Evolutionary conservation across 2,888 invertebrate genomes (phyloP).

Genomic region (Lamellibrachia columna): DNA sequence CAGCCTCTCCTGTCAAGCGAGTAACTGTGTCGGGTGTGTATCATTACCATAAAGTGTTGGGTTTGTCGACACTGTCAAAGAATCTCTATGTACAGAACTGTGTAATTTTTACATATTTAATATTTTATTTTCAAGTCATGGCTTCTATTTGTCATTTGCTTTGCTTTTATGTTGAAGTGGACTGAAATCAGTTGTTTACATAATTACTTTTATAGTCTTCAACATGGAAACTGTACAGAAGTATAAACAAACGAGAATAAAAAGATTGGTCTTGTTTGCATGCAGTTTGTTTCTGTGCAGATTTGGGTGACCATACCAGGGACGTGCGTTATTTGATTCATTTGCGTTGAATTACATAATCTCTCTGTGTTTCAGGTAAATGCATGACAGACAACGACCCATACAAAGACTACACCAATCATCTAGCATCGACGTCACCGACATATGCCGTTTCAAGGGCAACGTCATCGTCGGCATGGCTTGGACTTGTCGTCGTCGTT

Average conservation of each 20-base stretch:
- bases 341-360: not conserved
- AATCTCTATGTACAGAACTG: not conserved
- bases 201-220: too few species aligned
- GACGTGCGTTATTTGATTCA: not conserved
- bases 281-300: too few species aligned
- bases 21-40: not conserved
- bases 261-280: too few species aligned
- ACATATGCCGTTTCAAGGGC: not conserved
- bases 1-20: not conserved
- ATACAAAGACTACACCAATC: not conserved
- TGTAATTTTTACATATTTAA: too few species aligned
- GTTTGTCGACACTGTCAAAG: not conserved
- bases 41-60: not conserved
- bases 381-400: not conserved
- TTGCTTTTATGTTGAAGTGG: too few species aligned
- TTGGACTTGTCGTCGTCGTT: slow-evolving; percentile 31
- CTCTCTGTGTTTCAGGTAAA: not conserved
- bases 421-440: not conserved
- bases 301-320: too few species aligned
- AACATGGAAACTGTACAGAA: too few species aligned
- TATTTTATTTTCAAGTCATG: too few species aligned
- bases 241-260: too few species aligned
- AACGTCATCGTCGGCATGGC: slow-evolving; percentile 22
- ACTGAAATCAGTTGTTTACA: too few species aligned
- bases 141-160: too few species aligned